A percentile compares a stretch with the other conserved stretches of the same genome.
These are phyloP conservation scores for Hedya salicella DNA, from an alignment of 2,888 invertebrate species.

Conservation along the genomic window DNA sequence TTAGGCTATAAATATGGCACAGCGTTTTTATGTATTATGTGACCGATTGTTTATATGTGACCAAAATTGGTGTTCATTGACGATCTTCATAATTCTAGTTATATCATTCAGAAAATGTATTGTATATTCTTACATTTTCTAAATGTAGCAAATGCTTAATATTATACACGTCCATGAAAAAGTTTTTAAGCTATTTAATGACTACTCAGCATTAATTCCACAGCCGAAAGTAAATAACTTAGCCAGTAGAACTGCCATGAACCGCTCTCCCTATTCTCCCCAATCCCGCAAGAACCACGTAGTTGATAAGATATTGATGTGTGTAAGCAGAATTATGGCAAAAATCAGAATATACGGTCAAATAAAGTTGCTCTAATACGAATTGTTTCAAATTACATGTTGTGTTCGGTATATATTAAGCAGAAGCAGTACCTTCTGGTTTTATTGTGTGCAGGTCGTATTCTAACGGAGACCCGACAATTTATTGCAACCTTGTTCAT, in stretches of 20 bases:
- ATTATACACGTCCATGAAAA: background rate
- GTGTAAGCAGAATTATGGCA: conserved; percentile 44
- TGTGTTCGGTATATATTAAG: conserved; percentile 24
- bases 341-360: conserved; percentile 27
- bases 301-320: conserved; percentile 48
- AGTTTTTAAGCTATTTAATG: conserved; percentile 24
- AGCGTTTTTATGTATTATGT: background rate
- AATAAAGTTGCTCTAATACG: conserved; percentile 13
- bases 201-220: conserved; percentile 23
- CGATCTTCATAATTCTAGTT: background rate
- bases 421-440: conserved; percentile 8
- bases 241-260: conserved; percentile 28
- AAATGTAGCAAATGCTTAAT: background rate
- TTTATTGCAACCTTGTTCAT: conserved; percentile 14
- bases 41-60: background rate
- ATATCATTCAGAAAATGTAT: background rate
- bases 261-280: conserved; percentile 14
- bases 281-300: conserved; percentile 30
- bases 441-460: conserved; percentile 15
- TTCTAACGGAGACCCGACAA: conserved; percentile 3
- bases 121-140: too few species aligned
- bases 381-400: conserved; percentile 22
- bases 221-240: conserved; percentile 40
- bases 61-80: background rate
- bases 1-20: background rate